These are phyloP conservation scores for Myotis lucifugus DNA, from an alignment of 2,113 vertebrate species.

Conservation along the genomic window DNA sequence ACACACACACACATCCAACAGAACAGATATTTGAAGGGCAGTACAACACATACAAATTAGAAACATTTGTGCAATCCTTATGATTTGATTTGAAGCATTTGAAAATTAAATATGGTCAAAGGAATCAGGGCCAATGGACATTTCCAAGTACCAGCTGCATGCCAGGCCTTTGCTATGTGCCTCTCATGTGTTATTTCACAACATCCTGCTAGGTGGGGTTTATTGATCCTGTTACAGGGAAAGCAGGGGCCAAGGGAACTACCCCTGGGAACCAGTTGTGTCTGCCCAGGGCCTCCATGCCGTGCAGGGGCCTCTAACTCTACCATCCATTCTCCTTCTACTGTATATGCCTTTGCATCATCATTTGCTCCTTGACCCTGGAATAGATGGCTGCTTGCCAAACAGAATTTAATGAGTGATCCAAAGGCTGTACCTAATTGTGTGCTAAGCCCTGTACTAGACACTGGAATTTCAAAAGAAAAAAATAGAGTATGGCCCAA, in stretches of 20 bases:
- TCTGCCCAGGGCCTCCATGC: not conserved
- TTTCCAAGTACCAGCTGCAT: not conserved
- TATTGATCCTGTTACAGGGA: not conserved
- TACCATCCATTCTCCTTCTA: not conserved
- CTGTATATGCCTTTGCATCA: not conserved
- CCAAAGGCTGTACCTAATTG: not conserved
- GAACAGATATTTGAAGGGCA: not conserved
- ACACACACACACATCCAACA: not conserved
- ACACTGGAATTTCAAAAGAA: not conserved
- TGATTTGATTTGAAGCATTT: not conserved
- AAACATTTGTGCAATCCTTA: not conserved
- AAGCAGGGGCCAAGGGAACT: not conserved
- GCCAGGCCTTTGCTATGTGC: not conserved
- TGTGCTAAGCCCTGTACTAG: not conserved
- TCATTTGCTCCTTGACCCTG: not conserved
- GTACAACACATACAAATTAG: not conserved
- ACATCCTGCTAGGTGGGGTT: not conserved
- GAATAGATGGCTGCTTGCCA: not conserved
- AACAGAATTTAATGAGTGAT: not conserved
- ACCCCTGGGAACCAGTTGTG: not conserved
- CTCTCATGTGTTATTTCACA: not conserved
- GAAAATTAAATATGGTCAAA: not conserved
- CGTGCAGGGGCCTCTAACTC: not conserved
- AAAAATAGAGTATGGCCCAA: not conserved
- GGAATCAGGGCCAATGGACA: not conserved